Base-by-base conservation (phyloP, 2,888 invertebrate species). In the Anagyrus pseudococci region DNA sequence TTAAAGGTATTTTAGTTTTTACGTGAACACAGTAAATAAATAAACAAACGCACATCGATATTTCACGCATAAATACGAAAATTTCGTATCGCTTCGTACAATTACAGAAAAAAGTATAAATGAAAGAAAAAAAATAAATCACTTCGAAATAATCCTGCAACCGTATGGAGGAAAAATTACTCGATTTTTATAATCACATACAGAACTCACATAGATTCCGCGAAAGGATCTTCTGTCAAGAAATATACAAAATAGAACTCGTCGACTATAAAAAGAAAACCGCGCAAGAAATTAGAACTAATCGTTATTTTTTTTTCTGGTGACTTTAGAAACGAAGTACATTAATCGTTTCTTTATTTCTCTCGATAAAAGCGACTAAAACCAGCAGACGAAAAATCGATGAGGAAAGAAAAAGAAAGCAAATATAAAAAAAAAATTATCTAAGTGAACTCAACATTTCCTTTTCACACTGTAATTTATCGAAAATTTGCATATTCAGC, bases 21-120 rank as follows among this genome's bases (percentile, higher is more conserved):
- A 52, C 40, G 46, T 61, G 56, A 64, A 66, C 56, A 59, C 59
- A 58, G 47, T 58, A 59, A 66, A 62, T 62, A 66, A 66, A 62
- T 66, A 66, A 54, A 62, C 53, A 66, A 54, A 62, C 53, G 47
- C 52, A 59, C 59, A 59, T 56, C 41, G 46, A 61, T 58, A 62
- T 48, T 62, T 50, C 49, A 55, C 58, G 55, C 44, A 37, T 47
- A 15, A 50, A 55, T 52, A 54, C 52, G 41, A 23, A 49, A 50
- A 26, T 26, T 59, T 47, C 47, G 47, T 47, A 8, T 29, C 49
- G 19, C 26, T 26, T 49, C 29, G 19, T 37, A 19, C 50, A 23
- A 29, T 20, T 29, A 43, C 40, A 37, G 37, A 48, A 53, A 57
- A 40, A 41, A 60, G 43, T 48, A 57, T 33, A 53, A 46, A 53